Evolutionary conservation across 2,888 invertebrate species (phyloP).

Genomic region (Pandemis heparana): DNA sequence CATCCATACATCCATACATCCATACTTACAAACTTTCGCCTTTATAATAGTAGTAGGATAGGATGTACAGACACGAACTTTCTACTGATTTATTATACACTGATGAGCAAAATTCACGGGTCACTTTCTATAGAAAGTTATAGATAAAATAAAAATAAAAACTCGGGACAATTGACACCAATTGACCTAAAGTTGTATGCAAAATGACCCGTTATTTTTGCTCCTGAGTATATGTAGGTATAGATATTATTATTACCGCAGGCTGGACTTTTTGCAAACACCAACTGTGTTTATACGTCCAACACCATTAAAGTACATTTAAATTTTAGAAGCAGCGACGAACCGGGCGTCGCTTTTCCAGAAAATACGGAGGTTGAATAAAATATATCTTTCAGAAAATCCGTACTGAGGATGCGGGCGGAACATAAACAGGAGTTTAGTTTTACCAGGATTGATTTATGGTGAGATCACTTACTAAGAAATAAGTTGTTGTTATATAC

Average conservation of each 20-base stretch:
- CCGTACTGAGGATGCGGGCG: neutral
- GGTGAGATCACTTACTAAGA: neutral
- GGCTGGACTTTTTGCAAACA: neutral
- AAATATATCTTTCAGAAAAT: conserved; percentile 15
- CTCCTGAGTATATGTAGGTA: no score
- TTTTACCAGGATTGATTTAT: conserved; percentile 17
- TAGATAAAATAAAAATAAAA: no score
- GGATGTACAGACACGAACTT: no score
- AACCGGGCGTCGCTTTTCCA: neutral
- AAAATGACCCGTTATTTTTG: no score
- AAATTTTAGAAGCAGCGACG: neutral
- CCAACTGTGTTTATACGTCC: neutral
- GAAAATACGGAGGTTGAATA: neutral
- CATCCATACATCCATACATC: no score
- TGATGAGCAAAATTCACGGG: no score
- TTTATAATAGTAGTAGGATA: no score
- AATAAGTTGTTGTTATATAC: neutral
- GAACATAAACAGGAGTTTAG: conserved; percentile 15
- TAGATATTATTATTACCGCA: neutral
- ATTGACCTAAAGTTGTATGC: no score
- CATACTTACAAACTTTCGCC: no score
- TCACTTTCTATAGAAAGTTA: no score
- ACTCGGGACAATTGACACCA: no score
- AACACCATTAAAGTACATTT: neutral
- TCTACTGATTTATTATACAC: no score